Conservation (phyloP, 2,888 invertebrate species). For the Sarcophaga caerulescens region DNA sequence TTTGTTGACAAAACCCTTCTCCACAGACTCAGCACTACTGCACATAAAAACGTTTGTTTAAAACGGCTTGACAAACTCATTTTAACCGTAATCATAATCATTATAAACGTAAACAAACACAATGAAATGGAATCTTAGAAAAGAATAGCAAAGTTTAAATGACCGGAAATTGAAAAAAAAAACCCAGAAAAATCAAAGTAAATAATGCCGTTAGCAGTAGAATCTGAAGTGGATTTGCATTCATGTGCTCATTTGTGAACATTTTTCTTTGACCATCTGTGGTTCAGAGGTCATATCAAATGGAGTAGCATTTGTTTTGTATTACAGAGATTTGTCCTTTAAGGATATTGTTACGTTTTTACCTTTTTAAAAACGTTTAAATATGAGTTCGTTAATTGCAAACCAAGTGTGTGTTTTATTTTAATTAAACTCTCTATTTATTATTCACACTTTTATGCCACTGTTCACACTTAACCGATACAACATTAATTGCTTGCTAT, state of each 20-base stretch:
- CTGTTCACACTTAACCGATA: too few species aligned
- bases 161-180: slow-evolving; percentile 60
- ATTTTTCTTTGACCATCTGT: background rate
- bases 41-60: slow-evolving; percentile 35
- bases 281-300: too few species aligned
- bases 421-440: too few species aligned
- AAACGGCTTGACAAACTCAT: slow-evolving; percentile 54
- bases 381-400: too few species aligned
- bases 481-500: too few species aligned
- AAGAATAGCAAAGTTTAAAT: slow-evolving; percentile 44
- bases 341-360: too few species aligned
- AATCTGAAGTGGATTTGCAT: background rate
- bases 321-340: too few species aligned
- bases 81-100: slow-evolving; percentile 56
- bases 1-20: slow-evolving; percentile 52
- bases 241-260: background rate
- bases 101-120: slow-evolving; percentile 54
- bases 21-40: slow-evolving; percentile 2
- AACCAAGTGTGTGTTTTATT: too few species aligned
- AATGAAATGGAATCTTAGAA: background rate
- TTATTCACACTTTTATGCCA: too few species aligned
- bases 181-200: background rate
- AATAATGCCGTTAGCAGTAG: background rate
- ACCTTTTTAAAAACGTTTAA: too few species aligned
- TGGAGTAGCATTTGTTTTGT: too few species aligned